Evolutionary conservation across 2,113 vertebrate genomes (phyloP).

Genomic region (Mus pahari): DNA sequence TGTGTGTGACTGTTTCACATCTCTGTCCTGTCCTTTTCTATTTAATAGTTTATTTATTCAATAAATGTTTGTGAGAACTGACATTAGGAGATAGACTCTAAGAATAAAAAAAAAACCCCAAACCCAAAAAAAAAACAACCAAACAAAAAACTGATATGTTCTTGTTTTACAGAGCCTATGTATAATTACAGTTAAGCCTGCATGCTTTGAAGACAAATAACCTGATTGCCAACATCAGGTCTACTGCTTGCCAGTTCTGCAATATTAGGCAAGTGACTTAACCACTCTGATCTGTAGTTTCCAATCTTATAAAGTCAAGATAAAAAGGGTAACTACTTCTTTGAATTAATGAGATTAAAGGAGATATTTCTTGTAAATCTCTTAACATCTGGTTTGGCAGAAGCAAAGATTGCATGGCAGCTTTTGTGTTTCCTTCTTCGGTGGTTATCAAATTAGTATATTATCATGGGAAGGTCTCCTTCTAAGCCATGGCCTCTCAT

Average conservation of each 20-base stretch:
- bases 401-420: neutral
- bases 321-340: conserved; percentile 35
- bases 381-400: conserved; percentile 46
- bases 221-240: conserved; percentile 3
- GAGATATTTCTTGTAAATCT: conserved; percentile 27
- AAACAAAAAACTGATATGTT: neutral
- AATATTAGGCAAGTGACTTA: neutral
- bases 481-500: neutral
- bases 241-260: neutral
- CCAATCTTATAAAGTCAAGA: conserved; percentile 23
- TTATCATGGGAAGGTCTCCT: conserved; percentile 38
- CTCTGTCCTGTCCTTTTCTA: neutral
- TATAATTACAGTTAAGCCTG: neutral
- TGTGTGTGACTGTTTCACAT: accelerated
- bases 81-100: neutral
- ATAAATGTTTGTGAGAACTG: conserved; percentile 26
- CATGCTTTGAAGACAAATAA: neutral
- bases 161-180: neutral
- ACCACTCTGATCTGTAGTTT: conserved; percentile 34
- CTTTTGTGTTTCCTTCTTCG: neutral
- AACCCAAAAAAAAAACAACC: neutral
- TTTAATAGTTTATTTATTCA: conserved; percentile 17
- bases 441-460: conserved; percentile 14
- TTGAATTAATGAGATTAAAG: conserved; percentile 63
- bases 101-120: too few relatives aligned